Evolutionary conservation across 2,797 vertebrate genomes (phyloP).

Genomic region (Gymnopithys bicolor): DNA sequence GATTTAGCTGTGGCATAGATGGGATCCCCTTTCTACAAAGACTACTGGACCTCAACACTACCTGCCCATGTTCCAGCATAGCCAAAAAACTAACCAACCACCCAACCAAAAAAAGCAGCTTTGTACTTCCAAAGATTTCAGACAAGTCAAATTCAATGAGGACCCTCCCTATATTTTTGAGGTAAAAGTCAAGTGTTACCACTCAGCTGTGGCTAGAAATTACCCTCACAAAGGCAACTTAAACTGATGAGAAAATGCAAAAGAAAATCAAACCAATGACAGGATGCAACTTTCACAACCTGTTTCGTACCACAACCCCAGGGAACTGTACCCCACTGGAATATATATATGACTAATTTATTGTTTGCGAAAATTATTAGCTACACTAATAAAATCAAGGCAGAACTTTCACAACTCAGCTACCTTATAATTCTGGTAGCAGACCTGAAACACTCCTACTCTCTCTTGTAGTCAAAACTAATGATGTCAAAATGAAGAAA

Average conservation of each 20-base stretch:
- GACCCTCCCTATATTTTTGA: neutral
- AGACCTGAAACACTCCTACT: neutral
- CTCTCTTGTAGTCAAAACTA: neutral
- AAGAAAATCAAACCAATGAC: neutral
- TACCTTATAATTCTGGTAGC: neutral
- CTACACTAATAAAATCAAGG: neutral
- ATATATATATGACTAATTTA: neutral
- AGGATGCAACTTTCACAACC: neutral
- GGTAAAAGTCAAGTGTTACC: neutral
- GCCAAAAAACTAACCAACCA: neutral
- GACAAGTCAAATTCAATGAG: neutral
- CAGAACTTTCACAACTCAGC: neutral
- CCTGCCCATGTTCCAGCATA: neutral
- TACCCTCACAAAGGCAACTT: neutral
- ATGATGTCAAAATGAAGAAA: neutral
- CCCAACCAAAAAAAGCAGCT: neutral
- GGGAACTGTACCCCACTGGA: neutral
- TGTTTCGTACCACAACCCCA: neutral
- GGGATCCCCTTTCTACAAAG: neutral
- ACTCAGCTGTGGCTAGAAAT: neutral
- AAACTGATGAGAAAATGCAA: neutral
- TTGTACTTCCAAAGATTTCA: neutral
- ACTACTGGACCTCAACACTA: neutral
- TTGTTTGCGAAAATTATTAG: neutral
- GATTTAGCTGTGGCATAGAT: neutral